Conservation (phyloP, 2,888 invertebrate species). For the Chaetoderma sp. region DNA sequence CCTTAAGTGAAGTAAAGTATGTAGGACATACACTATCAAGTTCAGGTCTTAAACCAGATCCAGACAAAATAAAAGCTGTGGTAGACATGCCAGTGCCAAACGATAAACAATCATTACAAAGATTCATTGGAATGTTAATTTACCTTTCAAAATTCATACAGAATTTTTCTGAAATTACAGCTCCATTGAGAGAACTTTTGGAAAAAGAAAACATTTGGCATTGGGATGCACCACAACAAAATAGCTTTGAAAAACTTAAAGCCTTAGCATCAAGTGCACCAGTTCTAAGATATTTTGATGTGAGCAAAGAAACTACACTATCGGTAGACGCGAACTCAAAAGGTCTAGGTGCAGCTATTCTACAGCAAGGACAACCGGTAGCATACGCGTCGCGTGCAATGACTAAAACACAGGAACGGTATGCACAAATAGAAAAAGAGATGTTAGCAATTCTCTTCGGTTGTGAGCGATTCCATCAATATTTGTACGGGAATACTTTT, state of each 20-base stretch:
- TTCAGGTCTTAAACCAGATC: conserved; percentile 25
- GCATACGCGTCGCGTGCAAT: conserved; percentile 21
- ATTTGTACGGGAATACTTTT: conserved; percentile 6
- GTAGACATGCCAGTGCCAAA: conserved; percentile 12
- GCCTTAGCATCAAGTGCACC: conserved; percentile 7
- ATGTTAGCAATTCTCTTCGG: too few relatives aligned
- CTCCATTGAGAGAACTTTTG: conserved; percentile 21
- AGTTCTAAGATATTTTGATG: conserved; percentile 20
- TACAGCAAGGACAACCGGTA: conserved; percentile 13
- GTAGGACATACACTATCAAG: conserved; percentile 26
- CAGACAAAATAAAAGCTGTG: background rate
- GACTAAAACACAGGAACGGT: too few relatives aligned
- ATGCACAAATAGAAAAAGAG: too few relatives aligned
- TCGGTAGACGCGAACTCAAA: conserved; percentile 19
- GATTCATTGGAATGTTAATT: conserved; percentile 16
- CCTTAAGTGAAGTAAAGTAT: conserved; percentile 27
- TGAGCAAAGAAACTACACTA: background rate
- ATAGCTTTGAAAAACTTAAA: too few relatives aligned
- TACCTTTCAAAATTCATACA: conserved; percentile 21
- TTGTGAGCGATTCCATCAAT: too few relatives aligned
- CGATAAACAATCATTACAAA: conserved; percentile 14
- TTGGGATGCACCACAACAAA: background rate
- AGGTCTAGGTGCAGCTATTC: conserved; percentile 14
- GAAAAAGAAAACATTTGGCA: conserved; percentile 1
- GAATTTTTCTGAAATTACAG: conserved; percentile 16